Percentiles rank a stretch among this genome's conserved stretches.
Evolutionary conservation across 2,888 invertebrate genomes (phyloP).

Genomic region (Octonoba sinensis): DNA sequence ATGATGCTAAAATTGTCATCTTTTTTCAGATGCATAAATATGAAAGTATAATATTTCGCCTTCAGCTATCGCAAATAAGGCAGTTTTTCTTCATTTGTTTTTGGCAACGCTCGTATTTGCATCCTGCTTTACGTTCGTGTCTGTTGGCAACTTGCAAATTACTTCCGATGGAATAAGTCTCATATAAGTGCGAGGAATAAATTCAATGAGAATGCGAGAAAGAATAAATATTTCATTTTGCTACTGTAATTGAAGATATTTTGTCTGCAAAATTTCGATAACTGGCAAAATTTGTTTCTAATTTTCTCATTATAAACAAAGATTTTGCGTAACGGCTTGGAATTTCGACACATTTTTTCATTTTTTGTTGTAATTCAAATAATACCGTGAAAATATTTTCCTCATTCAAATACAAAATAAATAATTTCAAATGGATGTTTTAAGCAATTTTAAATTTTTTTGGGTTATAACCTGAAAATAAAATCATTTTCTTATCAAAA

Average conservation of each 20-base stretch:
- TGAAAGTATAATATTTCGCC: conserved; percentile 57
- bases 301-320: too few relatives aligned
- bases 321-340: too few relatives aligned
- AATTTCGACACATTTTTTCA: too few relatives aligned
- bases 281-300: not conserved
- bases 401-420: too few relatives aligned
- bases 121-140: too few relatives aligned
- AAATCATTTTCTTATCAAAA: too few relatives aligned
- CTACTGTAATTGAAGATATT: not conserved
- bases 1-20: conserved; percentile 48
- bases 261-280: conserved; percentile 6
- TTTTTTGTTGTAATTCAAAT: conserved; percentile 4
- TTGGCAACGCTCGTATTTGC: too few relatives aligned
- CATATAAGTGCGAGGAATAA: conserved; percentile 1
- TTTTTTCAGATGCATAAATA: conserved; percentile 33
- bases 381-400: too few relatives aligned
- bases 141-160: conserved; percentile 32
- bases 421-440: too few relatives aligned
- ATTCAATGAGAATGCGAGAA: not conserved
- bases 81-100: conserved; percentile 8
- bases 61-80: not conserved
- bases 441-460: too few relatives aligned
- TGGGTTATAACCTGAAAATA: too few relatives aligned
- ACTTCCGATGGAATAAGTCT: conserved; percentile 31
- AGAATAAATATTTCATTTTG: not conserved